A percentile compares a stretch with the other conserved stretches of the same genome.
These are phyloP conservation scores for Epistrophe grossulariae DNA, from an alignment of 2,888 invertebrate species.

Conservation along the genomic window DNA sequence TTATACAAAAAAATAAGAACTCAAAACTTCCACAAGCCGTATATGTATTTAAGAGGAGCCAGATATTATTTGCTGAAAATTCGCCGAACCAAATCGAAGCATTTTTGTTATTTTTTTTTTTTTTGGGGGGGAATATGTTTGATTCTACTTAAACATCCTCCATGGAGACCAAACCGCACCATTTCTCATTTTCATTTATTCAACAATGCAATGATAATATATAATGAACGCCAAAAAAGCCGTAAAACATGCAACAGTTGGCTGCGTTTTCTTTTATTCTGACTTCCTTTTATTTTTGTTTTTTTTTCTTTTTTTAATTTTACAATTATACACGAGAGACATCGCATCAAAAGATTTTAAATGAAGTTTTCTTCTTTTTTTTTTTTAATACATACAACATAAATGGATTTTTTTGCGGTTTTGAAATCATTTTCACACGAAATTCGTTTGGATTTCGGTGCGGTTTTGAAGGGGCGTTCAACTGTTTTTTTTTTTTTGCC, in stretches of 20 bases:
- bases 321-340: slow-evolving; percentile 55
- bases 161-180: slow-evolving; percentile 15
- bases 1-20: slow-evolving; percentile 15
- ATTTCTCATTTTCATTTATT: slow-evolving; percentile 36
- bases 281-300: slow-evolving; percentile 35
- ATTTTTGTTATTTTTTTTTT: slow-evolving; percentile 12
- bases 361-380: background rate
- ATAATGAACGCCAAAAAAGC: slow-evolving; percentile 40
- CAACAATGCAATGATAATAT: slow-evolving; percentile 2
- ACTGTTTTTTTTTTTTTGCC: background rate
- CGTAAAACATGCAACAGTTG: slow-evolving; percentile 68
- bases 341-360: slow-evolving; percentile 27
- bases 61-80: slow-evolving; percentile 41
- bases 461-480: slow-evolving; percentile 47
- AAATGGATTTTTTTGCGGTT: slow-evolving; percentile 35
- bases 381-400: background rate
- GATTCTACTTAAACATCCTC: slow-evolving; percentile 6
- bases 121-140: background rate
- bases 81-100: slow-evolving; percentile 39
- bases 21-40: slow-evolving; percentile 8
- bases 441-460: slow-evolving; percentile 26
- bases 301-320: slow-evolving; percentile 38
- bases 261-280: slow-evolving; percentile 55
- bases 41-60: background rate
- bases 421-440: slow-evolving; percentile 44